Evolutionary conservation across 2,888 invertebrate genomes (phyloP).

Genomic region (Limnephilus lunatus): DNA sequence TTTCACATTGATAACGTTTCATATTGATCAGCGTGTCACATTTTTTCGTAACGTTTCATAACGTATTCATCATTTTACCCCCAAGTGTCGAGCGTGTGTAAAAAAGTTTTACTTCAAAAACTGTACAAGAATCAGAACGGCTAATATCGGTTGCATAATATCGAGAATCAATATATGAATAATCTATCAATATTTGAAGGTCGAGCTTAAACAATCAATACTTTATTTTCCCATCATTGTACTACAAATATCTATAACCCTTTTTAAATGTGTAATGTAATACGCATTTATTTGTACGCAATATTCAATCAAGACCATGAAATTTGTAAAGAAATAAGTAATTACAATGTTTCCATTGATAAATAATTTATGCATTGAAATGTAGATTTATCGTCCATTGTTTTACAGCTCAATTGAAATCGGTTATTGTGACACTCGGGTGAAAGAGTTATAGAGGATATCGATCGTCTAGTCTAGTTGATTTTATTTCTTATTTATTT

Average conservation of each 20-base stretch:
- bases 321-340: background rate
- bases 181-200: too few relatives aligned
- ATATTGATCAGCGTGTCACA: too few relatives aligned
- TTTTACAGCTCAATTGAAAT: background rate
- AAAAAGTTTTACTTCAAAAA: too few relatives aligned
- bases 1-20: too few relatives aligned
- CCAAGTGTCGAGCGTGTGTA: too few relatives aligned
- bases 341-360: background rate
- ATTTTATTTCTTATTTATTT: too few relatives aligned
- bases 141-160: too few relatives aligned
- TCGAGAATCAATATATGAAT: too few relatives aligned
- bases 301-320: background rate
- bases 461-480: too few relatives aligned
- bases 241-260: background rate
- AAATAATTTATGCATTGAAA: background rate
- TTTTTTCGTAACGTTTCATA: too few relatives aligned
- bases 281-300: background rate
- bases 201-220: background rate
- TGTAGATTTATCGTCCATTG: background rate
- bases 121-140: too few relatives aligned
- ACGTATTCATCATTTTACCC: too few relatives aligned
- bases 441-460: background rate
- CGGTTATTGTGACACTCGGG: background rate
- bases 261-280: background rate
- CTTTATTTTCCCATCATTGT: background rate